A percentile compares a stretch with the other conserved stretches of the same genome.
Conservation (phyloP, 2,888 invertebrate genomes). For the Cantharis lateralis region DNA sequence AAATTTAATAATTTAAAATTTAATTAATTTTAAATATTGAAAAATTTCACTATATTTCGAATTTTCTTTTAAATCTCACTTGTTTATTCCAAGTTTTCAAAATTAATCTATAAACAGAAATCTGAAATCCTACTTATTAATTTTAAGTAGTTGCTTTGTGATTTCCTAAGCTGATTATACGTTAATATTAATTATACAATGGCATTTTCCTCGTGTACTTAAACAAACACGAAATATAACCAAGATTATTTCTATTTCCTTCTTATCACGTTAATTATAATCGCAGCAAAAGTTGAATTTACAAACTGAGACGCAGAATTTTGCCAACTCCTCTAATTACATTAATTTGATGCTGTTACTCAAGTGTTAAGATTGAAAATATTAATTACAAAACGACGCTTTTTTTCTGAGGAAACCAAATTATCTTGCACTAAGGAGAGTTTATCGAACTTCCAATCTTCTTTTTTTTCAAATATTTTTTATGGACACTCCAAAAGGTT, state of each 20-base stretch:
- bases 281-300: conserved; percentile 6
- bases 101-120: conserved; percentile 43
- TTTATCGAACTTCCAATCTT: neutral
- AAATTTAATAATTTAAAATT: neutral
- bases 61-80: conserved; percentile 12
- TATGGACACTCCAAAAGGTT: neutral
- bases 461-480: neutral
- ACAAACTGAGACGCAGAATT: neutral
- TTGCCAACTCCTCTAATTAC: neutral
- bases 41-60: neutral
- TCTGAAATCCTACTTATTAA: conserved; percentile 43
- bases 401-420: neutral
- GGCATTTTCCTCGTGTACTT: conserved; percentile 14
- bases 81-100: conserved; percentile 41
- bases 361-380: conserved; percentile 1
- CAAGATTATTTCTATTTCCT: conserved; percentile 17
- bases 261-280: conserved; percentile 5
- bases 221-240: conserved; percentile 11
- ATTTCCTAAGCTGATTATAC: conserved; percentile 42
- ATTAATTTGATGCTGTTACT: conserved; percentile 3
- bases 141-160: conserved; percentile 41
- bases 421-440: neutral
- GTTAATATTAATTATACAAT: conserved; percentile 38
- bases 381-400: neutral
- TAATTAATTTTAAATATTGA: neutral